These are phyloP conservation scores for Urocynchramus pylzowi DNA, from an alignment of 2,113 vertebrate genomes.

Conservation along the genomic window DNA sequence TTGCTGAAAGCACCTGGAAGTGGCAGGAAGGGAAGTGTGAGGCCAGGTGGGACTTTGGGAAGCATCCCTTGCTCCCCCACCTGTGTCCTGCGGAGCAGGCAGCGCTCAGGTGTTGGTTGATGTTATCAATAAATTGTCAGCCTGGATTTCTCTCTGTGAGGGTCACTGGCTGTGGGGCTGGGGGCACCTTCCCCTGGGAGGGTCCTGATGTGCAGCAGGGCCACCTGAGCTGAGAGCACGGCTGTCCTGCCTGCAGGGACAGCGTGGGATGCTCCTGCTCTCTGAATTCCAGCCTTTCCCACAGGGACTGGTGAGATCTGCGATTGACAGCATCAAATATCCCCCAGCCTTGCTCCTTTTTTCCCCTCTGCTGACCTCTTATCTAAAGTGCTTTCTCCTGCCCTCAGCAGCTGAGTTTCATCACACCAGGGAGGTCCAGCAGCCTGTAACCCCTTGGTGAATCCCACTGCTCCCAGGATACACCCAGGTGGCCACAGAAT, in stretches of 20 bases:
- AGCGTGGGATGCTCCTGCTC: neutral
- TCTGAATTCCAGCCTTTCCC: neutral
- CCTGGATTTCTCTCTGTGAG: slow-evolving; percentile 1
- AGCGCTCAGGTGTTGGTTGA: slow-evolving; percentile 73
- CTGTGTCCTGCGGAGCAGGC: neutral
- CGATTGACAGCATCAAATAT: neutral
- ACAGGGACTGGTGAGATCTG: neutral
- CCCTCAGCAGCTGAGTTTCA: slow-evolving; percentile 74
- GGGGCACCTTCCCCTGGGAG: neutral
- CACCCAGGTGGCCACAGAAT: neutral
- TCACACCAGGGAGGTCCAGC: neutral
- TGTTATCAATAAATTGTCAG: slow-evolving; percentile 78
- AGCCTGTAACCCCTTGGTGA: neutral
- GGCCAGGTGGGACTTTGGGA: slow-evolving; percentile 3
- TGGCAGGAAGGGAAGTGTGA: neutral
- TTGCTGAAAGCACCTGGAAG: slow-evolving; percentile 73
- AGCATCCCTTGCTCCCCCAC: neutral
- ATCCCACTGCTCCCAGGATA: neutral
- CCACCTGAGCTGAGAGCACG: neutral
- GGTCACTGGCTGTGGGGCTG: slow-evolving; percentile 11
- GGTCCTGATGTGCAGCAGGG: neutral
- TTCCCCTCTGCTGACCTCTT: neutral
- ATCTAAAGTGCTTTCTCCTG: slow-evolving; percentile 62
- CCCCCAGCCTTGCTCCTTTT: neutral
- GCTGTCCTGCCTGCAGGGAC: neutral